phyloP scores from a whole-genome alignment of 2,888 invertebrate species.

The Dorcus hopei region DNA sequence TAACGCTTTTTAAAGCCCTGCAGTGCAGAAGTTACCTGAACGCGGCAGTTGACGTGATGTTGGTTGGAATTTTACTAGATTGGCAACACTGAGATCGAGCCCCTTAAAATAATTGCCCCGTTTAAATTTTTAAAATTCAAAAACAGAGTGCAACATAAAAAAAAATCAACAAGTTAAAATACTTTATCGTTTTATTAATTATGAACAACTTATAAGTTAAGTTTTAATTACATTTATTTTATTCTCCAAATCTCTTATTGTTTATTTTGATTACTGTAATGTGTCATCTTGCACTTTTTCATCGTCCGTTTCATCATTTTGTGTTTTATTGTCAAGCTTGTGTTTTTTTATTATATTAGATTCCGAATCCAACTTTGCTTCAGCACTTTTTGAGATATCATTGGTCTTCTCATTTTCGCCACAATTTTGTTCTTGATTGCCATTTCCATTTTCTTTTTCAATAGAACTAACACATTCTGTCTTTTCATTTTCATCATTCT shows the following conservation, averaged over 20 bases:
- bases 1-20: no score
- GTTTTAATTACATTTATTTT: no score
- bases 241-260: not conserved
- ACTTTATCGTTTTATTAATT: no score
- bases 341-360: not conserved
- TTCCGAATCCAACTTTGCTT: not conserved
- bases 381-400: not conserved
- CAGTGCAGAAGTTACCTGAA: no score
- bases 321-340: not conserved
- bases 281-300: not conserved
- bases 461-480: not conserved
- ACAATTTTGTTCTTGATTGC: not conserved
- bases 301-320: not conserved
- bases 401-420: not conserved
- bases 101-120: no score
- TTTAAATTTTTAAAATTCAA: no score
- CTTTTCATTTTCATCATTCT: not conserved
- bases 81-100: no score
- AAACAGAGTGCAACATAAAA: no score
- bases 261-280: not conserved
- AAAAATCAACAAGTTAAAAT: no score
- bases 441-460: constrained; percentile 2
- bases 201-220: no score
- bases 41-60: no score
- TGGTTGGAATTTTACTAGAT: no score